phyloP scores from a whole-genome alignment of 2,113 vertebrate genomes.

The Orcinus orca region DNA sequence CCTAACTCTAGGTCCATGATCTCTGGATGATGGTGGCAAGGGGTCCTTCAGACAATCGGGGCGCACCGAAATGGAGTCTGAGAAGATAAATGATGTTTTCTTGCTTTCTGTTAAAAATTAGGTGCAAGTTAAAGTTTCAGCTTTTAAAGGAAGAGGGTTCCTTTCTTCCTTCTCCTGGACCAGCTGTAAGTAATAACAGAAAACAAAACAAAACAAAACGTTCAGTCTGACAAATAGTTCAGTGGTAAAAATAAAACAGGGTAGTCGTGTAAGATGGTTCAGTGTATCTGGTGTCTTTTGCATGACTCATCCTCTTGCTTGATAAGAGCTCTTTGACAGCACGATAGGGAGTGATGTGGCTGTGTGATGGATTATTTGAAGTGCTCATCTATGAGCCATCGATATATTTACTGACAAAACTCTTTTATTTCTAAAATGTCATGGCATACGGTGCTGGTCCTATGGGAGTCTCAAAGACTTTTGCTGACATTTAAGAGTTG shows the following conservation, averaged over 20 bases:
- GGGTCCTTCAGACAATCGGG: neutral
- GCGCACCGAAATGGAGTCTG: neutral
- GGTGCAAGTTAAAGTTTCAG: neutral
- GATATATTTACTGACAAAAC: neutral
- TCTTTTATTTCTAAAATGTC: neutral
- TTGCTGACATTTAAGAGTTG: neutral
- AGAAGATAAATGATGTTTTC: neutral
- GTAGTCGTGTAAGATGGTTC: neutral
- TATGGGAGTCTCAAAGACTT: neutral
- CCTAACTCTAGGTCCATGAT: neutral
- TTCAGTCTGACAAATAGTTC: neutral
- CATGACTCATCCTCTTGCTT: neutral
- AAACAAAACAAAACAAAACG: neutral
- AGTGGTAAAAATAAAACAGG: neutral
- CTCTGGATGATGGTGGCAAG: neutral
- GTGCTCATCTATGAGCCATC: neutral
- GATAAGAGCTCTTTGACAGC: neutral
- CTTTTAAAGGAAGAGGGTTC: neutral
- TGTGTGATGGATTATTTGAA: neutral
- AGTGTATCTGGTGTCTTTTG: neutral
- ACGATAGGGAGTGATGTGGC: neutral
- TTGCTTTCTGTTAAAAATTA: slow-evolving; percentile 21
- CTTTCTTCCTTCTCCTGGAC: neutral
- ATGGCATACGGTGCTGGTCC: neutral
- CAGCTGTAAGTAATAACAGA: slow-evolving; percentile 31